Base-by-base conservation (phyloP, 2,888 invertebrate species). In the Epistrophella euchroma region DNA sequence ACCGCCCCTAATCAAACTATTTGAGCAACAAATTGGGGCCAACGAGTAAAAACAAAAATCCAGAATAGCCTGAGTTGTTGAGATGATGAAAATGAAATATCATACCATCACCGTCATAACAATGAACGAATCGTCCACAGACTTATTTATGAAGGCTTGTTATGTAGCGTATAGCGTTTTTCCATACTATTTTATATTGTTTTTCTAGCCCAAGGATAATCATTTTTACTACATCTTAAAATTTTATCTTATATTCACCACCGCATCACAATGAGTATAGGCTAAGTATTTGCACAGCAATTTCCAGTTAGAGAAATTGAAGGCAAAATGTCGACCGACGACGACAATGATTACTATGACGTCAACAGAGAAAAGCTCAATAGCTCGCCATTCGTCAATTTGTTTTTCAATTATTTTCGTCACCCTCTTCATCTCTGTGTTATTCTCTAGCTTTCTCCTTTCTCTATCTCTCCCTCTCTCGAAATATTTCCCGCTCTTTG, bases 311-410 rank as follows among this genome's bases (percentile, higher is more conserved):
- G 47, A 47, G 47, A 47, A 86, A 82, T 78, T 86, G 77, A 74
- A 86, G 77, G 77, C 81, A 47, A 85, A 81, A 73, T 50, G 80
- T 68, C 68, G 70, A 75, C 68, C 43, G 80, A 62, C 68, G 70
- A 75, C 68, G 64, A 52, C 71, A 72, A 85, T 81, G 72, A 64
- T 73, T 73, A 74, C 70, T 74, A 82, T 86, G 86, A 86, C 86
- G 86, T 86, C 86, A 86, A 47, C 81, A 74, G 73, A 64, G 70
- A 72, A 85, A 85, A 86, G 86, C 82, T 81, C 77, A 77, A 86
- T 77, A 64, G 77, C 70, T 78, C 40, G 68, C 81, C 81, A 81
- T 64, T 85, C 70, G 68, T 60, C 43, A 75, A 58, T 64, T 64
- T 55, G 66, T 47, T 32, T 56, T 25, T 17, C 17, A 15, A 40